Evolutionary conservation across 2,888 invertebrate genomes (phyloP), one percentile per base, ranked within the genome.

Genomic region (Diabrotica balteata): DNA sequence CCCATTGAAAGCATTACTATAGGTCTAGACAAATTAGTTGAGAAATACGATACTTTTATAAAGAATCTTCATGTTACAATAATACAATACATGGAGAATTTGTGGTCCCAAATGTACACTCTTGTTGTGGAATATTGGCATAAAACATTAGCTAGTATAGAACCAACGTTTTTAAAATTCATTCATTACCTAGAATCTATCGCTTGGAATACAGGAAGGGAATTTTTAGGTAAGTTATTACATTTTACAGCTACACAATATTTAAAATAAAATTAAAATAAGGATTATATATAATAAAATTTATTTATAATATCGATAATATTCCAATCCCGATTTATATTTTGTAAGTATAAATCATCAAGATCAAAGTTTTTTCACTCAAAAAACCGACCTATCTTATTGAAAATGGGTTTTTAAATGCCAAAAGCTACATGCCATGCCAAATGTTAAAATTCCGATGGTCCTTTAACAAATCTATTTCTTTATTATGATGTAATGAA

Each of bases 1-100:
- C 89, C 93, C 1, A 86, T 93, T 76, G 88, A 90, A n/a, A 87
- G 93, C 70, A 86, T 94, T 0, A 90, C 93, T 0, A 86, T 86
- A 0, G 86, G 90, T 4, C 82, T 94, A 63, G 91, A 92, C 78
- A 86, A 89, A 6, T 86, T 91, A 70, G 89, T 94, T 0, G 86
- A 91, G 70, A 91, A 91, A 76, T 94, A 94, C 76, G 94, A 94
- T 73, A 91, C 88, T 81, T 91, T 93, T 72, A 88, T 93, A 0
- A 90, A 93, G 75, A 91, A 93, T 71, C 78, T 94, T 67, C 94
- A 94, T 80, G 91, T 92, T 73, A 87, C 85, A 42, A 85, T 87
- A 66, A 88, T 90, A 11, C 88, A 88, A 69, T 93, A 93, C 76
- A 89, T 94, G 79, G 92, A 94, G 76, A 88, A 89, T 60, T 86